Evolutionary conservation across 2,797 vertebrate genomes (phyloP).

Genomic region (Buphagus erythrorhynchus): DNA sequence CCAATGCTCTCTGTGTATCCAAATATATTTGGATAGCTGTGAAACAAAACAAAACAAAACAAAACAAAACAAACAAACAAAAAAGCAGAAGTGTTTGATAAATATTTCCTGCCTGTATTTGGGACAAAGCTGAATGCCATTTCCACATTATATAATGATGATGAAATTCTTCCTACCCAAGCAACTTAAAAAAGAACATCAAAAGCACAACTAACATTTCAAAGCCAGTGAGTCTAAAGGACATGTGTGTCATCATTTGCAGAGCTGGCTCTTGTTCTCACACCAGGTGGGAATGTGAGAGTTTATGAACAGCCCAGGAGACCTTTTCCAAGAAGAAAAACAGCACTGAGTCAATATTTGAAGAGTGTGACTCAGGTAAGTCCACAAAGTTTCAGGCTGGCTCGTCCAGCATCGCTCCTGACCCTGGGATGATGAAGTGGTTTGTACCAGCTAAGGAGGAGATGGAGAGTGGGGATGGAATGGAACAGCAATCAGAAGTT

Average conservation of each 20-base stretch:
- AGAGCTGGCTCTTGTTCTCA: background rate
- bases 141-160: background rate
- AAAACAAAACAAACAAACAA: background rate
- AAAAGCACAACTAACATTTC: background rate
- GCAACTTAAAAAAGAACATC: conserved; percentile 13
- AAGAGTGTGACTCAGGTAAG: background rate
- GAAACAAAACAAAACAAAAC: background rate
- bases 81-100: background rate
- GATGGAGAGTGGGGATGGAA: background rate
- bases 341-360: conserved; percentile 22
- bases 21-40: conserved; percentile 1
- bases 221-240: background rate
- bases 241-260: background rate
- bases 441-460: background rate
- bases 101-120: conserved; percentile 11
- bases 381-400: background rate
- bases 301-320: background rate
- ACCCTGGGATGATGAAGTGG: background rate
- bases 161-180: background rate
- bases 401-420: background rate
- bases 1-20: background rate
- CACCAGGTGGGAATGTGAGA: background rate
- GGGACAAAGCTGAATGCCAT: background rate
- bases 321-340: background rate
- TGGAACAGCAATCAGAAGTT: background rate